phyloP scores from a whole-genome alignment of 1,140 invertebrate species.

The Anoplolepis gracilipes region DNA sequence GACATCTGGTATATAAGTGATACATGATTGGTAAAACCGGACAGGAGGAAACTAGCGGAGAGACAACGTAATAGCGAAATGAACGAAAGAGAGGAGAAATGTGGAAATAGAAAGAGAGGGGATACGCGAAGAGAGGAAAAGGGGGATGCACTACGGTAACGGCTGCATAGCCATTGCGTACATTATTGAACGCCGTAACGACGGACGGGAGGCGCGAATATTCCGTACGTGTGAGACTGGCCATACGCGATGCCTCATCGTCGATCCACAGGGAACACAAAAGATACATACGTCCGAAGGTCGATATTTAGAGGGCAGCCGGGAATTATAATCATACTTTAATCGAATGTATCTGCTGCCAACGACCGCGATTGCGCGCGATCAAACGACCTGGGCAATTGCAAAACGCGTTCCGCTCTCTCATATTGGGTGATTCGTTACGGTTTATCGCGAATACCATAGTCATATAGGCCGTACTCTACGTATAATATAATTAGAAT shows the following conservation, averaged over 20 bases:
- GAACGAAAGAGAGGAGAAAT: background rate
- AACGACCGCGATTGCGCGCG: slow-evolving; percentile 60
- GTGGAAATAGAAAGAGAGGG: slow-evolving; percentile 41
- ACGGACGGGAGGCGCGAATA: slow-evolving; percentile 22
- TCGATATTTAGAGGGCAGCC: slow-evolving; percentile 73
- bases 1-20: slow-evolving; percentile 15
- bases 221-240: slow-evolving; percentile 38
- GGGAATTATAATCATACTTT: slow-evolving; percentile 76
- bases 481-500: slow-evolving; percentile 55
- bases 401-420: slow-evolving; percentile 38
- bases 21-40: slow-evolving; percentile 9
- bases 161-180: slow-evolving; percentile 2
- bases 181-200: slow-evolving; percentile 47
- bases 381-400: slow-evolving; percentile 33
- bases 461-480: background rate
- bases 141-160: background rate
- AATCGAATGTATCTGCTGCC: slow-evolving; percentile 59
- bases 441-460: slow-evolving; percentile 50
- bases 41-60: slow-evolving; percentile 40
- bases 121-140: background rate
- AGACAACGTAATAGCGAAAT: slow-evolving; percentile 29
- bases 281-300: slow-evolving; percentile 60
- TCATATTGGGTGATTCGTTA: slow-evolving; percentile 32
- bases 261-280: slow-evolving; percentile 33
- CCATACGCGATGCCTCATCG: slow-evolving; percentile 53